Evolutionary conservation across 2,797 vertebrate genomes (phyloP).

Genomic region (Allenopithecus nigroviridis): DNA sequence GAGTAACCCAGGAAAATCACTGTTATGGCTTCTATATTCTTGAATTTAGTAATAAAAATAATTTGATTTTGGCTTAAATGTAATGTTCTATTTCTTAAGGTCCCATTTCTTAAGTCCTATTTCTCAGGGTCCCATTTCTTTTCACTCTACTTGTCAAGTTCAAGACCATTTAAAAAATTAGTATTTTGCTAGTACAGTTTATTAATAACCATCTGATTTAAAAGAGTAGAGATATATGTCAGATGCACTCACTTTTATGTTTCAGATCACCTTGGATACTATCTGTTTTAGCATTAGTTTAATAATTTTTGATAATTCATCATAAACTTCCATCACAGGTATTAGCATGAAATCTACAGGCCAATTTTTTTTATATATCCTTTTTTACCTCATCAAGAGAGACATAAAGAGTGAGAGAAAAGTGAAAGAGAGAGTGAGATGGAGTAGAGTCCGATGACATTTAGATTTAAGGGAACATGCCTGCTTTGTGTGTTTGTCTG

Average conservation of each 20-base stretch:
- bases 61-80: not conserved
- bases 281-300: not conserved
- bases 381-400: constrained; percentile 1
- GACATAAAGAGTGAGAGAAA: not conserved
- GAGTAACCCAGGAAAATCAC: not conserved
- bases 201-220: not conserved
- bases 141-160: not conserved
- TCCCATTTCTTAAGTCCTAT: not conserved
- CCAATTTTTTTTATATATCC: not conserved
- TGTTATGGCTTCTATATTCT: not conserved
- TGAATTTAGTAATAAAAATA: not conserved
- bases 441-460: not conserved
- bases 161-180: not conserved
- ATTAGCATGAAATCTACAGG: not conserved
- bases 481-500: not conserved
- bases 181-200: not conserved
- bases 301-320: not conserved
- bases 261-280: not conserved
- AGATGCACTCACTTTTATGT: not conserved
- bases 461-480: not conserved
- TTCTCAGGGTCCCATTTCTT: not conserved
- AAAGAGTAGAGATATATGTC: not conserved
- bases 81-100: not conserved
- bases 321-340: not conserved
- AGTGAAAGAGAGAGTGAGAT: not conserved